phyloP scores from a whole-genome alignment of 2,797 vertebrate genomes.

The Pagetopsis macropterus region DNA sequence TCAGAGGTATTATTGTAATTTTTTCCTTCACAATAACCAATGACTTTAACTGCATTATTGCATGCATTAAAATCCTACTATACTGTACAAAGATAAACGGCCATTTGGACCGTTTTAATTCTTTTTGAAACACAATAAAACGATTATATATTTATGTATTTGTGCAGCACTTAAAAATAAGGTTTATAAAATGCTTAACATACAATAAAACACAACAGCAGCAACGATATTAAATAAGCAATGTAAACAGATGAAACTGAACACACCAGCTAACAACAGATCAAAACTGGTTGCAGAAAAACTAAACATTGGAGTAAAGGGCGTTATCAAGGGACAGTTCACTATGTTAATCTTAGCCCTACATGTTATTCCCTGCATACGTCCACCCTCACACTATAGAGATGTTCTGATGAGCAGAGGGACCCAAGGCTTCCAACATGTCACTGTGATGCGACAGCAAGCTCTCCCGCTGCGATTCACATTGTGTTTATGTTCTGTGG shows the following conservation, averaged over 20 bases:
- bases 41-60: neutral
- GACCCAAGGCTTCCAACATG: conserved; percentile 4
- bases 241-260: too few relatives aligned
- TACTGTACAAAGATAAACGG: neutral
- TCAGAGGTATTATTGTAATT: neutral
- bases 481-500: neutral
- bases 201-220: too few relatives aligned
- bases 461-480: neutral
- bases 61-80: neutral
- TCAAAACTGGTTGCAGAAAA: too few relatives aligned
- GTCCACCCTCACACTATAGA: neutral
- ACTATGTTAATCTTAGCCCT: too few relatives aligned
- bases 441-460: neutral
- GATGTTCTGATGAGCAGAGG: conserved; percentile 7
- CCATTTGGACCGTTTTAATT: neutral
- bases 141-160: too few relatives aligned
- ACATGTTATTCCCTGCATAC: neutral
- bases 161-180: too few relatives aligned
- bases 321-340: neutral
- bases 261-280: too few relatives aligned
- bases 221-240: too few relatives aligned
- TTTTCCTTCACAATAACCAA: neutral
- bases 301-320: neutral
- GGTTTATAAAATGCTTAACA: too few relatives aligned
- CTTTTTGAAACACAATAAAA: neutral